Conservation (phyloP, 2,888 invertebrate genomes). For the Eristalinus aeneus region DNA sequence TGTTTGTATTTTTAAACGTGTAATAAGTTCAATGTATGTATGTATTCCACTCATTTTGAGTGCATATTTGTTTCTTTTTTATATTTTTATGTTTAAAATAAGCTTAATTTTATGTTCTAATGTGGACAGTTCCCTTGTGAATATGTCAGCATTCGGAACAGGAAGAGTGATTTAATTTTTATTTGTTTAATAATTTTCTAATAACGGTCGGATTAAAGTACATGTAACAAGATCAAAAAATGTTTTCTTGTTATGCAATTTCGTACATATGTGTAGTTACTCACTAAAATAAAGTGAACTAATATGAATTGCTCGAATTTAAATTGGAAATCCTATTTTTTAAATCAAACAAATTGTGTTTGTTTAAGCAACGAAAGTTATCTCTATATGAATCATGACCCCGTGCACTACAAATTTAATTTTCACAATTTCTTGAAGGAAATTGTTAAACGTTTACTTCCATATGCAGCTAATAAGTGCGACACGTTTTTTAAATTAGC, state of each 20-base stretch:
- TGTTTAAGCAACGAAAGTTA: slow-evolving; percentile 17
- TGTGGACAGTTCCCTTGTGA: neutral
- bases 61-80: slow-evolving; percentile 39
- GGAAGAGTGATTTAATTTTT: neutral
- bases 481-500: slow-evolving; percentile 16
- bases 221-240: neutral
- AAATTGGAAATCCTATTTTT: slow-evolving; percentile 50
- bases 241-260: slow-evolving; percentile 51
- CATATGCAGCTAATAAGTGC: slow-evolving; percentile 16
- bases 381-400: slow-evolving; percentile 1
- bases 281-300: neutral
- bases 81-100: slow-evolving; percentile 39
- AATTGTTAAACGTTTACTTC: slow-evolving; percentile 1
- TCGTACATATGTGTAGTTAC: neutral
- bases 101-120: slow-evolving; percentile 4
- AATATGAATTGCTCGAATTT: slow-evolving; percentile 35
- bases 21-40: neutral
- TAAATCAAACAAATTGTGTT: slow-evolving; percentile 37
- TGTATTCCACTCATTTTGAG: slow-evolving; percentile 39
- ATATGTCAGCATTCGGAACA: neutral
- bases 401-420: slow-evolving; percentile 1
- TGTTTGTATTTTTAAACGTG: neutral
- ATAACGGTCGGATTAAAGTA: slow-evolving; percentile 2
- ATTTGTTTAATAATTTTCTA: neutral
- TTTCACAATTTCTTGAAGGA: slow-evolving; percentile 2